Percentiles rank a stretch among this genome's conserved stretches.
phyloP scores from a whole-genome alignment of 2,888 invertebrate species.

The Cenopis cana region DNA sequence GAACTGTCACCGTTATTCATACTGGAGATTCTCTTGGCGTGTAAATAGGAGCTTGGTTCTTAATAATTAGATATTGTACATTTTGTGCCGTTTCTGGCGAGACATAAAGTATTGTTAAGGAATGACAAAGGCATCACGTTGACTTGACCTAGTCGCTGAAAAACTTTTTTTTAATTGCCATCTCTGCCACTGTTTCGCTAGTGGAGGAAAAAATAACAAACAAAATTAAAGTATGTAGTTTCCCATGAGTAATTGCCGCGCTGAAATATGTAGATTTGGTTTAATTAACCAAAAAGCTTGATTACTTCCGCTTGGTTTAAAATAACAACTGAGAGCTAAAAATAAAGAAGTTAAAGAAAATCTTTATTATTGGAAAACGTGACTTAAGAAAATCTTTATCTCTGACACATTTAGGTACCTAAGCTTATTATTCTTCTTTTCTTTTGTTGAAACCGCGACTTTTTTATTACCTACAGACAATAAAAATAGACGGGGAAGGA shows the following conservation, averaged over 20 bases:
- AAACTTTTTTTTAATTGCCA: no score
- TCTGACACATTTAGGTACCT: not conserved
- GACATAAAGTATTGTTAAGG: not conserved
- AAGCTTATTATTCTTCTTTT: no score
- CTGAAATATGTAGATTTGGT: constrained; percentile 16
- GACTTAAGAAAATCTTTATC: not conserved
- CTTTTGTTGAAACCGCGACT: no score
- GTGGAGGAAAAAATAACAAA: not conserved
- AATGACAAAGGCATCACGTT: not conserved
- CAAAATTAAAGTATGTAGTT: constrained; percentile 16
- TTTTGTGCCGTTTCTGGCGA: not conserved
- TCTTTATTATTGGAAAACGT: no score
- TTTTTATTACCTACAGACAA: no score
- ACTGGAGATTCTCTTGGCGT: not conserved
- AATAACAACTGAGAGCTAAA: not conserved
- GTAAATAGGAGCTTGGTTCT: not conserved
- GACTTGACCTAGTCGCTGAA: no score
- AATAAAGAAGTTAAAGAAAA: no score
- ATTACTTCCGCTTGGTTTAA: constrained; percentile 8
- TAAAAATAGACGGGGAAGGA: no score
- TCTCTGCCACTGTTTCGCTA: no score
- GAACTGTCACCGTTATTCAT: not conserved
- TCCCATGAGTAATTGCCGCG: constrained; percentile 9
- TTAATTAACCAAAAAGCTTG: constrained; percentile 23
- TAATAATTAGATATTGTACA: not conserved